Evolutionary conservation across 2,113 vertebrate genomes (phyloP).

Genomic region (Hippoglossus stenolepis): DNA sequence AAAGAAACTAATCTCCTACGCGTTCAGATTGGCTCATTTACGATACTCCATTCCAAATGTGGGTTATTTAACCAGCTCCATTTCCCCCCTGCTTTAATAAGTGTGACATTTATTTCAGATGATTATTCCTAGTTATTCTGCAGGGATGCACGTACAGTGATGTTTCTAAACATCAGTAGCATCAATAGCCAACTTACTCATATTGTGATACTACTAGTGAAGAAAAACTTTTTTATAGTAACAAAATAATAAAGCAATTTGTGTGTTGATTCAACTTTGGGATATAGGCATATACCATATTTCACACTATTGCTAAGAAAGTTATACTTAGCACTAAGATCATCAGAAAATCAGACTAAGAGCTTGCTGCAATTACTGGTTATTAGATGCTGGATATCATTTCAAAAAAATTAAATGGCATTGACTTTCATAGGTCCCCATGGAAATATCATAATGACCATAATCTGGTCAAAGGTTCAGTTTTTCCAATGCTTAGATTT

Average conservation of each 20-base stretch:
- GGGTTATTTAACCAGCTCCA: slow-evolving; percentile 22
- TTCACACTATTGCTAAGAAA: background rate
- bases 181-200: background rate
- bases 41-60: slow-evolving; percentile 22
- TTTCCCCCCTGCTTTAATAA: slow-evolving; percentile 31
- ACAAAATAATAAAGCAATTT: too few relatives aligned
- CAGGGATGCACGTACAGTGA: background rate
- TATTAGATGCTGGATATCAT: background rate
- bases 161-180: background rate
- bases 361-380: background rate
- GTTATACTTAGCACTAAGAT: too few relatives aligned
- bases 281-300: background rate
- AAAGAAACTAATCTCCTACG: slow-evolving; percentile 1
- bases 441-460: too few relatives aligned
- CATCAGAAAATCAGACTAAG: too few relatives aligned
- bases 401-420: too few relatives aligned
- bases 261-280: background rate
- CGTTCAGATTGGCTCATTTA: slow-evolving; percentile 26
- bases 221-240: too few relatives aligned
- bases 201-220: too few relatives aligned
- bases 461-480: too few relatives aligned
- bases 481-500: too few relatives aligned
- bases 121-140: slow-evolving; percentile 4
- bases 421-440: too few relatives aligned
- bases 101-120: slow-evolving; percentile 23